phyloP scores from a whole-genome alignment of 2,113 vertebrate genomes.

The Podilymbus podiceps region DNA sequence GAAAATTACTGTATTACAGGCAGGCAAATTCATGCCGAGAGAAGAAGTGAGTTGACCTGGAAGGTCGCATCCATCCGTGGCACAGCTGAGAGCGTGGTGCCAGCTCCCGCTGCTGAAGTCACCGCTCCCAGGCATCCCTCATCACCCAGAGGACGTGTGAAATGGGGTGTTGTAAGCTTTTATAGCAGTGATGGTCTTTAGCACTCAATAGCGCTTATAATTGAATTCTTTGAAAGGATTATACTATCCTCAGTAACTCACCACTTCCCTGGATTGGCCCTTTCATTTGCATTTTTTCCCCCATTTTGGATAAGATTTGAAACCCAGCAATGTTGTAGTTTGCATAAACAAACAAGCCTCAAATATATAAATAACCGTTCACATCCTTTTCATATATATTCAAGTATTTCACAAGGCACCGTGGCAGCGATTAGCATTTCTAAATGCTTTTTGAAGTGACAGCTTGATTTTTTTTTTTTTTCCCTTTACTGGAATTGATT shows the following conservation, averaged over 20 bases:
- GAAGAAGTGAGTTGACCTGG: conserved; percentile 38
- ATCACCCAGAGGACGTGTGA: neutral
- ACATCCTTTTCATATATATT: neutral
- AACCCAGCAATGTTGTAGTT: neutral
- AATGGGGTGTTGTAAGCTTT: neutral
- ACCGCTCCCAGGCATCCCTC: neutral
- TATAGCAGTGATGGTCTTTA: neutral
- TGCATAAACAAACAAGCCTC: conserved; percentile 9
- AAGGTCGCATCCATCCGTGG: neutral
- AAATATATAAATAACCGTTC: neutral
- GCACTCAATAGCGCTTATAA: neutral
- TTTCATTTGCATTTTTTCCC: neutral
- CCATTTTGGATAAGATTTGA: neutral
- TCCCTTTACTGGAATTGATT: conserved; percentile 72
- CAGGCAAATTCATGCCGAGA: neutral
- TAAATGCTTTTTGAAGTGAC: neutral
- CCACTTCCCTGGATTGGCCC: neutral
- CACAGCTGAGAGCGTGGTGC: neutral
- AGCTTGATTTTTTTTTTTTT: neutral
- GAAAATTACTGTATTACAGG: conserved; percentile 32
- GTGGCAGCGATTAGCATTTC: neutral
- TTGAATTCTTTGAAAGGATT: neutral
- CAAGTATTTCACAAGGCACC: conserved; percentile 44
- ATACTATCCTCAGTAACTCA: neutral
- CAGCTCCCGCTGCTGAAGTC: neutral